Conservation (phyloP, 1,140 invertebrate genomes). For the Cyrtorhinus lividipennis region DNA sequence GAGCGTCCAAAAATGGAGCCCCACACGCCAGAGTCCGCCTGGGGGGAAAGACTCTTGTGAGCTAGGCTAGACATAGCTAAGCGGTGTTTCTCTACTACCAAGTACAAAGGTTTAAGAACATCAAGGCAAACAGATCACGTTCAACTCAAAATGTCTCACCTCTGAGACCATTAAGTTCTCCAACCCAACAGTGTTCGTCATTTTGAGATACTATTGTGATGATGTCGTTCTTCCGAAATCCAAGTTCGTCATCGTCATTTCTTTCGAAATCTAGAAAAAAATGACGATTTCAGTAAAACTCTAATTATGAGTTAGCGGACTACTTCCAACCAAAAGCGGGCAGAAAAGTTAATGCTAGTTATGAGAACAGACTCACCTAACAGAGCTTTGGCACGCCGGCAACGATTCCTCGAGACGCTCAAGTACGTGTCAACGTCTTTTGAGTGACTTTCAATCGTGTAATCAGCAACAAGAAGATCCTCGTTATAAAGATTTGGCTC, state of each 20-base stretch:
- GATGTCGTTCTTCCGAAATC: slow-evolving; percentile 96
- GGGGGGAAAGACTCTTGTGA: too few relatives aligned
- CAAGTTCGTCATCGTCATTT: slow-evolving; percentile 95
- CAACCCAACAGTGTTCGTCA: slow-evolving; percentile 99
- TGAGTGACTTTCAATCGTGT: slow-evolving; percentile 86
- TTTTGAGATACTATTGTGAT: slow-evolving; percentile 95
- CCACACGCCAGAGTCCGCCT: too few relatives aligned
- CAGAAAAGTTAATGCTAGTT: not conserved
- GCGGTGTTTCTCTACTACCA: too few relatives aligned
- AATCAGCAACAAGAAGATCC: slow-evolving; percentile 77
- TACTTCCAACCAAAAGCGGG: too few relatives aligned
- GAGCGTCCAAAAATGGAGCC: too few relatives aligned
- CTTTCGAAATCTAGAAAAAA: slow-evolving; percentile 76
- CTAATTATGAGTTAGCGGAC: not conserved
- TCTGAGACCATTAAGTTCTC: slow-evolving; percentile 90
- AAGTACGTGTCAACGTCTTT: slow-evolving; percentile 89
- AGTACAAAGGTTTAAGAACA: too few relatives aligned
- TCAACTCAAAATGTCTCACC: too few relatives aligned
- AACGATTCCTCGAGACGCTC: slow-evolving; percentile 72
- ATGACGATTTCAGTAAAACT: not conserved
- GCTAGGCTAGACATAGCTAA: too few relatives aligned
- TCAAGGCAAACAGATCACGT: too few relatives aligned
- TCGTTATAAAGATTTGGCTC: slow-evolving; percentile 57
- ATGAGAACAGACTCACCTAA: slow-evolving; percentile 39
- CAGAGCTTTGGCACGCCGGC: slow-evolving; percentile 84